Percentiles rank a stretch among this genome's conserved stretches.
Evolutionary conservation across 2,888 invertebrate genomes (phyloP).

Genomic region (Pediacus dermestoides): DNA sequence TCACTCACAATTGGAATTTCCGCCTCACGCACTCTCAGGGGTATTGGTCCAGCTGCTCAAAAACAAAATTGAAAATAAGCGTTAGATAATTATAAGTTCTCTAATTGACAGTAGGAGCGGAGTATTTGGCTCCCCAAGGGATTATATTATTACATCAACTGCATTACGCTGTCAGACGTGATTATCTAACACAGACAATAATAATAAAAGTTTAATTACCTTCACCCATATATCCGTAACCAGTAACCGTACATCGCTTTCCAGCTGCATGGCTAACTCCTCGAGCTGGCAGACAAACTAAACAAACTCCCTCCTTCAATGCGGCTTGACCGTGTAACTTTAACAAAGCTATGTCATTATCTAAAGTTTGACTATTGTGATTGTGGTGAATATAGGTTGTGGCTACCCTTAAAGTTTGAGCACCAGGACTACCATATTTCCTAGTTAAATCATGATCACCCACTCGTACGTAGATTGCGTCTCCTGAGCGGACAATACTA

Average conservation of each 20-base stretch:
- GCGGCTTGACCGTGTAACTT: slow-evolving; percentile 87
- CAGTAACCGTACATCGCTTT: slow-evolving; percentile 88
- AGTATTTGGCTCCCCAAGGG: too few relatives aligned
- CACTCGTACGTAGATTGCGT: slow-evolving; percentile 88
- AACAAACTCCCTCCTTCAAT: slow-evolving; percentile 77
- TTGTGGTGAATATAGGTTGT: slow-evolving; percentile 95
- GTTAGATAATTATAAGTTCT: too few relatives aligned
- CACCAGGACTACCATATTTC: slow-evolving; percentile 87
- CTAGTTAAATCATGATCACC: slow-evolving; percentile 89
- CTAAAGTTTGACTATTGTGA: slow-evolving; percentile 90
- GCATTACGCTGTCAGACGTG: too few relatives aligned
- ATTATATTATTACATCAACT: too few relatives aligned
- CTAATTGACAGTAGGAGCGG: too few relatives aligned
- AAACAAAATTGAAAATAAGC: slow-evolving; percentile 21
- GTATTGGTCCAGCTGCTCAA: slow-evolving; percentile 79
- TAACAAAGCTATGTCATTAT: slow-evolving; percentile 89
- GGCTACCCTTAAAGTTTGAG: slow-evolving; percentile 84
- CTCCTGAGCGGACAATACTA: slow-evolving; percentile 90
- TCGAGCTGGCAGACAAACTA: slow-evolving; percentile 84
- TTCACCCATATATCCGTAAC: slow-evolving; percentile 94
- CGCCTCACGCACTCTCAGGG: slow-evolving; percentile 82
- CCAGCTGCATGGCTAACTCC: slow-evolving; percentile 87
- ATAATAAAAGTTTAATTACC: slow-evolving; percentile 52
- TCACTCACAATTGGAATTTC: slow-evolving; percentile 91
- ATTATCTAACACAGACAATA: too few relatives aligned